phyloP scores from a whole-genome alignment of 1,140 invertebrate species.

The Plutomurus gul region DNA sequence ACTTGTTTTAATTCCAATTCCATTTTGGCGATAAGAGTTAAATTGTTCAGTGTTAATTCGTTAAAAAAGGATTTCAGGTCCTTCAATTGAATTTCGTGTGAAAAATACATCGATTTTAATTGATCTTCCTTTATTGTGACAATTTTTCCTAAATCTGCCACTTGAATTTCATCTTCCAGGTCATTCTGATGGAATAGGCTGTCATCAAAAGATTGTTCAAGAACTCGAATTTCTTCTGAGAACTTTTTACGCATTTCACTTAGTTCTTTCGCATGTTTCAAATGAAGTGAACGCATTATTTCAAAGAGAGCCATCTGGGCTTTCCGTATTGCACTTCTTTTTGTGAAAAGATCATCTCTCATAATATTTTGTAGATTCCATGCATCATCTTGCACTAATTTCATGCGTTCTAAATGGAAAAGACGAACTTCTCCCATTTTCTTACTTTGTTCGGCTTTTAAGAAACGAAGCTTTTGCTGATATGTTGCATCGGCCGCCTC shows the following conservation, averaged over 20 bases:
- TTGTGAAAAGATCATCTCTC: constrained; percentile 67
- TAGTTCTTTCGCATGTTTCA: constrained; percentile 34
- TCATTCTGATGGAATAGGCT: constrained; percentile 63
- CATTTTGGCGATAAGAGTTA: constrained; percentile 77
- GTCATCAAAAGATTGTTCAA: constrained; percentile 66
- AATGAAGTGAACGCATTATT: constrained; percentile 48
- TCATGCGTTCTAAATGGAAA: constrained; percentile 46
- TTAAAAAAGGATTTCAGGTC: constrained; percentile 94
- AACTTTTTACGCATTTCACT: constrained; percentile 32
- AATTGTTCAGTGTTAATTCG: constrained; percentile 88
- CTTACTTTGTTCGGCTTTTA: constrained; percentile 87
- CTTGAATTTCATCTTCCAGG: constrained; percentile 73
- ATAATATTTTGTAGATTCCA: constrained; percentile 34
- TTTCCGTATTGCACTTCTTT: constrained; percentile 73
- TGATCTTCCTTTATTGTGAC: constrained; percentile 61
- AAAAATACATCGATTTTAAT: constrained; percentile 75
- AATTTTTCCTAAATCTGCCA: constrained; percentile 73
- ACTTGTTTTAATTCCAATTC: constrained; percentile 85
- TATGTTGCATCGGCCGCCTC: constrained; percentile 83
- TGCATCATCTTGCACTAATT: constrained; percentile 44
- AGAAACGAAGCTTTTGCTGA: constrained; percentile 89
- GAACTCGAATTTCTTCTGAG: background rate
- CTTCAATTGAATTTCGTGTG: constrained; percentile 81
- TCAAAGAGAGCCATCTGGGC: constrained; percentile 76
- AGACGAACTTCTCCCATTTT: constrained; percentile 69